Percentiles rank a stretch among this genome's conserved stretches.
Conservation (phyloP, 2,797 vertebrate species). For the Schizopygopsis malacanthus region DNA sequence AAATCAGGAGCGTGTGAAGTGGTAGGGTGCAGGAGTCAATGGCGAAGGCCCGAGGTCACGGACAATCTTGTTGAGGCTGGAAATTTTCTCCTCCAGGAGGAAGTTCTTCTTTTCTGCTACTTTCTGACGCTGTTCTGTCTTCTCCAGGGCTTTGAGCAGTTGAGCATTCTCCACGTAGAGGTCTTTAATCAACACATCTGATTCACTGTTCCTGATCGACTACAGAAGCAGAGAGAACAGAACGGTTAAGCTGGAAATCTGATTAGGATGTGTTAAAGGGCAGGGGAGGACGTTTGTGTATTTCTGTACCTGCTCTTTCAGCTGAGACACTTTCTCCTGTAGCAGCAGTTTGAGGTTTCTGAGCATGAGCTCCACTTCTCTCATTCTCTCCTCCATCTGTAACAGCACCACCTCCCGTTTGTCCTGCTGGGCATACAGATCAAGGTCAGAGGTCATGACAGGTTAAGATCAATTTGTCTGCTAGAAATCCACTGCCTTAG, state of each 20-base stretch:
- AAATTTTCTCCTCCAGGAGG: conserved; percentile 93
- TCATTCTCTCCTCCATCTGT: conserved; percentile 91
- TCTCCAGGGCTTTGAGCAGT: conserved; percentile 89
- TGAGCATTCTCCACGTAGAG: conserved; percentile 91
- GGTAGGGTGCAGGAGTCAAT: conserved; percentile 67
- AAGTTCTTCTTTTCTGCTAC: conserved; percentile 92
- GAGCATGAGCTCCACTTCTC: conserved; percentile 90
- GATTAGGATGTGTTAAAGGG: neutral
- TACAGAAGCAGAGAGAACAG: conserved; percentile 57
- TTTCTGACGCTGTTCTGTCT: conserved; percentile 87
- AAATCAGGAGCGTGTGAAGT: conserved; percentile 63
- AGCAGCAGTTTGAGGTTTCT: conserved; percentile 91
- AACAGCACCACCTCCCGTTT: conserved; percentile 77
- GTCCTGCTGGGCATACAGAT: conserved; percentile 70
- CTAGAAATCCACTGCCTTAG: neutral
- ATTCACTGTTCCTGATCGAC: conserved; percentile 87
- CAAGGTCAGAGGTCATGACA: conserved; percentile 44
- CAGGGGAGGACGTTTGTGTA: neutral
- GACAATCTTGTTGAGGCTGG: conserved; percentile 89
- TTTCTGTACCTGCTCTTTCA: conserved; percentile 88
- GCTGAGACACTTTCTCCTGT: conserved; percentile 92
- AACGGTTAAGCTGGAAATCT: neutral
- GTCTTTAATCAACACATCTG: conserved; percentile 87
- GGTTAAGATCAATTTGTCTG: neutral
- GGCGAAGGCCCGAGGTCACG: conserved; percentile 84